Percentiles rank a stretch among this genome's conserved stretches.
phyloP scores from a whole-genome alignment of 2,797 vertebrate species.

The Ptychobarbus kaznakovi region DNA sequence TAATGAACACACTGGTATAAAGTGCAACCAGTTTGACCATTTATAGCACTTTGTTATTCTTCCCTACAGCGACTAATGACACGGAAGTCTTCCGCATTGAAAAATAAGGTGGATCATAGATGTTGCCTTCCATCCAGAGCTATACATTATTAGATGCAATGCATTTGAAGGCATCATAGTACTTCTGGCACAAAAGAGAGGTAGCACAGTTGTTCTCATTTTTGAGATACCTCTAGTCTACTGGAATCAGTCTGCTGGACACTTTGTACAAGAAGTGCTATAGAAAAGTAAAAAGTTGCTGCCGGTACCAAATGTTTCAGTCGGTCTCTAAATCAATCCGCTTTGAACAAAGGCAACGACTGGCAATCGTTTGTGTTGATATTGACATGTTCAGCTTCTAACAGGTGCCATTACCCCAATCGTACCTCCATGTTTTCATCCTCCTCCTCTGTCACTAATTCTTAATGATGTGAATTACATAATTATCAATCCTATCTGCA shows the following conservation, averaged over 20 bases:
- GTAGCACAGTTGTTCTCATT: not conserved
- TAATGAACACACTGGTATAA: not conserved
- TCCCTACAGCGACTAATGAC: too few relatives aligned
- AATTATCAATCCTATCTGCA: conserved; percentile 30
- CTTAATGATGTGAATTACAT: conserved; percentile 8
- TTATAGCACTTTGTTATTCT: too few relatives aligned
- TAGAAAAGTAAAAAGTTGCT: not conserved
- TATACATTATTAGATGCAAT: not conserved
- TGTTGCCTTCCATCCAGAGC: not conserved
- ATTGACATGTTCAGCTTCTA: conserved; percentile 5
- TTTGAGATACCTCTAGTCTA: not conserved
- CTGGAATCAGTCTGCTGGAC: not conserved
- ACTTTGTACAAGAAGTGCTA: not conserved
- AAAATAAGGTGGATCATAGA: not conserved
- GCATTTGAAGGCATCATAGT: not conserved
- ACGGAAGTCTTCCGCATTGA: too few relatives aligned
- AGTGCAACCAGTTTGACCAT: not conserved
- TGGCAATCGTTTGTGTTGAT: not conserved
- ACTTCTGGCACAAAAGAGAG: not conserved
- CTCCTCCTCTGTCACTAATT: conserved; percentile 21
- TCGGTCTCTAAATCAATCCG: not conserved
- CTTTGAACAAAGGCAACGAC: not conserved
- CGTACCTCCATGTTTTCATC: conserved; percentile 16
- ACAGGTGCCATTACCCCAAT: not conserved
- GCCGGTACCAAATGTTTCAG: not conserved